These are phyloP conservation scores for Lysandra bellargus DNA, from an alignment of 2,888 invertebrate genomes.

Conservation along the genomic window DNA sequence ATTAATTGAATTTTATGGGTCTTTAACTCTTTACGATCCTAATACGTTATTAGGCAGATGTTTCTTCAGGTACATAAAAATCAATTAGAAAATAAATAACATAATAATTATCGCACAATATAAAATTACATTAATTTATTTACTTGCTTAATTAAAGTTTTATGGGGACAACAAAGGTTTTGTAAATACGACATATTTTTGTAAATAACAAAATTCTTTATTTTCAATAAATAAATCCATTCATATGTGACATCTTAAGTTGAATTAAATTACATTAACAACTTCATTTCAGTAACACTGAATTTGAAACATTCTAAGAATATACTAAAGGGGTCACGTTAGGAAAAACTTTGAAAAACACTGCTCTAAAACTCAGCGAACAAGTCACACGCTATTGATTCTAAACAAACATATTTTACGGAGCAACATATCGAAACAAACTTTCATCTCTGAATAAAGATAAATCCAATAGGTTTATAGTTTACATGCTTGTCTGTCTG, in stretches of 20 bases:
- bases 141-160: not conserved
- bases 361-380: not conserved
- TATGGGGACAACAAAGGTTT: not conserved
- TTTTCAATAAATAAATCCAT: no score
- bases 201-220: no score
- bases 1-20: not conserved
- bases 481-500: conserved; percentile 2
- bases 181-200: no score
- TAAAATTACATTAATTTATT: not conserved
- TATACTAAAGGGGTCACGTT: not conserved
- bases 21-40: not conserved
- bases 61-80: not conserved
- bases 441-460: conserved; percentile 19
- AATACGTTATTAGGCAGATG: not conserved
- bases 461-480: conserved; percentile 7
- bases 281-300: not conserved
- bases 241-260: not conserved
- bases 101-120: not conserved
- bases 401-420: not conserved
- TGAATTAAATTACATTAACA: not conserved
- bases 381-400: not conserved
- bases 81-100: not conserved
- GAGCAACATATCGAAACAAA: not conserved
- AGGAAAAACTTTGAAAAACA: not conserved
- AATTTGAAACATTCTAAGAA: no score